Evolutionary conservation across 92 coral and sea anemone species (phyloP), one percentile per base, ranked within the genome.

Genomic region (Epizoanthus ramosus): DNA sequence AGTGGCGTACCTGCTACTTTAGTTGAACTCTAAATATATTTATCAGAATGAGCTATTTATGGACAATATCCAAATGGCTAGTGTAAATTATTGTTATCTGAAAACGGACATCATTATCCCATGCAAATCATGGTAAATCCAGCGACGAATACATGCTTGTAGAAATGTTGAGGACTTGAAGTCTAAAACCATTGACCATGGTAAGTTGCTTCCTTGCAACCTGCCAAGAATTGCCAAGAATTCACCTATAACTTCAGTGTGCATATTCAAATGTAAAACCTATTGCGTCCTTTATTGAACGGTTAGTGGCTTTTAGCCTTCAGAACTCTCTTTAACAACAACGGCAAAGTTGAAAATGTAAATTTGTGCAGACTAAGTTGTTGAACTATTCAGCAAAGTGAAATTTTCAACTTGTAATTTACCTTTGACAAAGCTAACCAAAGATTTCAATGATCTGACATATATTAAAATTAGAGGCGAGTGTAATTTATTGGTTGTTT

Each of bases 1-100:
- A 2, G 99, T 97, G 14, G 99, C 99, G 21, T 97, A 97, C 79
- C 89, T 97, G 54, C 94, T 97, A 33, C 92, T 94, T 66, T 94
- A 90, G 91, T 66, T 71, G 72, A 88, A 90, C 85, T 85, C 75
- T 80, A 82, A 90, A 85, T 84, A 81, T 87, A 84, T 87, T 84
- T 87, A 86, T 88, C 87, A 57, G 77, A 83, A 87, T 85, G 68
- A 61, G 77, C 80, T 89, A 88, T 89, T 93, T 88, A 85, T 88
- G 94, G 81, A 91, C 85, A 85, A 87, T 85, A 89, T 88, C 76
- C 75, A 92, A 88, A 82, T 89, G 84, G 77, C 84, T 85, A 80
- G 93, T 89, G 92, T 94, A 94, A 90, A 92, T 92, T 88, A 90
- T 90, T 83, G 90, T 93, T 80, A 83, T 85, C 83, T 92, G 87